Conservation (phyloP, 2,113 vertebrate species). For the Cyprinodon brontotheroides region DNA sequence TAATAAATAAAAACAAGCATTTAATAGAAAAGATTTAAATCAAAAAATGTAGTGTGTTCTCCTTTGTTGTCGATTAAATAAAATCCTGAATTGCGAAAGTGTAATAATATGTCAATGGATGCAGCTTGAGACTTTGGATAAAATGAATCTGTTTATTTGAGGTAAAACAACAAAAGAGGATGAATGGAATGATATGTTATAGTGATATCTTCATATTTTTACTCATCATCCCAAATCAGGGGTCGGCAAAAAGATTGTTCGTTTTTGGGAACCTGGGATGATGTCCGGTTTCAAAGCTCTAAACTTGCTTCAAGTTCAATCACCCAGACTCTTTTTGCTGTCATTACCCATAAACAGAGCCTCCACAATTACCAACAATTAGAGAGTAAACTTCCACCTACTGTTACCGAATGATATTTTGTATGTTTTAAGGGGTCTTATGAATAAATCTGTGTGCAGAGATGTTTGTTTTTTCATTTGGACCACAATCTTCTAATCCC, state of each 20-base stretch:
- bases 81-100: neutral
- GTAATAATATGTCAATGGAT: neutral
- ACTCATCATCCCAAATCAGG: constrained; percentile 6
- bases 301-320: constrained; percentile 62
- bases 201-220: neutral
- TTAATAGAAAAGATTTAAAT: neutral
- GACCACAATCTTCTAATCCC: constrained; percentile 72
- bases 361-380: constrained; percentile 76
- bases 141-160: neutral
- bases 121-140: neutral
- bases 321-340: constrained; percentile 63
- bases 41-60: neutral
- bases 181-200: neutral
- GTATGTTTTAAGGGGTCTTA: constrained; percentile 55
- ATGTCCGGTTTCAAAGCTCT: constrained; percentile 66
- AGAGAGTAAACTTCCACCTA: constrained; percentile 75
- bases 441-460: constrained; percentile 65
- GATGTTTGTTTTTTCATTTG: constrained; percentile 74
- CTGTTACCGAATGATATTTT: constrained; percentile 74
- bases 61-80: neutral
- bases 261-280: constrained; percentile 28
- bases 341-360: constrained; percentile 69
- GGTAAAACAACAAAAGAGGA: neutral
- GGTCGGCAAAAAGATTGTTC: constrained; percentile 49
- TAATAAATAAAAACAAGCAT: no score